These are phyloP conservation scores for Seriola rivoliana DNA, from an alignment of 2,113 vertebrate genomes.

Conservation along the genomic window DNA sequence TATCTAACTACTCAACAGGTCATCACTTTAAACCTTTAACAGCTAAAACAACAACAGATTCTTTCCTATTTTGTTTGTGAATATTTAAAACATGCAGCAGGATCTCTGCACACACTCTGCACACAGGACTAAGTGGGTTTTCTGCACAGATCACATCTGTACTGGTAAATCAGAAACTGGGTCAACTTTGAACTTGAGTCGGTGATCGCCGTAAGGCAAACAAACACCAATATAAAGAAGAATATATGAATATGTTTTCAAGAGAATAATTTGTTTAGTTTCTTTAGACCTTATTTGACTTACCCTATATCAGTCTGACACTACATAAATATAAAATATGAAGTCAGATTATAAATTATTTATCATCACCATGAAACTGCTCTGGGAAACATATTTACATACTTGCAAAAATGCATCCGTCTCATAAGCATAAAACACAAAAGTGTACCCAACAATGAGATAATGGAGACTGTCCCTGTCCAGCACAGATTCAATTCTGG, in stretches of 20 bases:
- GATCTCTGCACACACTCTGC: neutral
- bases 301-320: constrained; percentile 55
- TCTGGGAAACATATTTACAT: constrained; percentile 64
- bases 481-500: neutral
- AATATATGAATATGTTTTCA: constrained; percentile 74
- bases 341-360: constrained; percentile 62
- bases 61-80: constrained; percentile 3
- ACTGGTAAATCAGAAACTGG: constrained; percentile 59
- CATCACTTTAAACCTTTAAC: neutral
- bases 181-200: constrained; percentile 73
- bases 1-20: constrained; percentile 1
- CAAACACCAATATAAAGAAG: constrained; percentile 72
- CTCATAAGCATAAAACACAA: constrained; percentile 25
- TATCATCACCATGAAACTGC: constrained; percentile 27
- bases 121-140: constrained; percentile 13
- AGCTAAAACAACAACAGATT: neutral
- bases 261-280: constrained; percentile 52
- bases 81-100: constrained; percentile 5
- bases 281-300: constrained; percentile 62
- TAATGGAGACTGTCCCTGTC: neutral
- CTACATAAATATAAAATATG: constrained; percentile 49
- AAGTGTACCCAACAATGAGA: neutral
- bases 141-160: constrained; percentile 45
- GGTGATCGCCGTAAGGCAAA: constrained; percentile 63
- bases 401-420: constrained; percentile 42